Evolutionary conservation across 2,888 invertebrate species (phyloP).

Genomic region (Seira musarum): DNA sequence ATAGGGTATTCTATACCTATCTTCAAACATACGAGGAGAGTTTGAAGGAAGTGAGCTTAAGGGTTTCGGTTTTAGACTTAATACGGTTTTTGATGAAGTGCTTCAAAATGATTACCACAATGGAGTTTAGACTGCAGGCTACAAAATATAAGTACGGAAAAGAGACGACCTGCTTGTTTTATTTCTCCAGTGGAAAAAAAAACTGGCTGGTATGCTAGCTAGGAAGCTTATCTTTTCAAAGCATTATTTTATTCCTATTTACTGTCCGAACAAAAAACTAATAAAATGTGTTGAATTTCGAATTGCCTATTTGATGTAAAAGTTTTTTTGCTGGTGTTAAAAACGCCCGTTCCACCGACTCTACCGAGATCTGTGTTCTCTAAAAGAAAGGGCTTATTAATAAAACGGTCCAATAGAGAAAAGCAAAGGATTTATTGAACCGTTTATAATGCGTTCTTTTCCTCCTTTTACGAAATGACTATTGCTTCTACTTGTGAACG

Average conservation of each 20-base stretch:
- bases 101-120: background rate
- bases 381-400: slow-evolving; percentile 35
- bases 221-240: background rate
- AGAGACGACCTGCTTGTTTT: background rate
- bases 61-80: background rate
- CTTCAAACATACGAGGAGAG: no score
- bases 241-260: background rate
- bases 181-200: background rate
- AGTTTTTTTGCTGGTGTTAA: background rate
- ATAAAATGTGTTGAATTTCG: background rate
- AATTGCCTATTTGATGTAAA: background rate
- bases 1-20: no score
- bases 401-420: slow-evolving; percentile 43
- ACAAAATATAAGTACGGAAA: background rate
- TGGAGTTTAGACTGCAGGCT: background rate
- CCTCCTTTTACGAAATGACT: background rate
- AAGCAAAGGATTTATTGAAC: slow-evolving; percentile 43
- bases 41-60: no score
- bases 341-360: no score
- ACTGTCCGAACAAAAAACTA: background rate
- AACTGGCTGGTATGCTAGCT: no score
- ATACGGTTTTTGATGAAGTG: background rate
- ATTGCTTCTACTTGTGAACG: no score
- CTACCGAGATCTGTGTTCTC: background rate
- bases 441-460: slow-evolving; percentile 29